phyloP scores from a whole-genome alignment of 2,797 vertebrate genomes.

The Parauchenoglanis ngamensis region DNA sequence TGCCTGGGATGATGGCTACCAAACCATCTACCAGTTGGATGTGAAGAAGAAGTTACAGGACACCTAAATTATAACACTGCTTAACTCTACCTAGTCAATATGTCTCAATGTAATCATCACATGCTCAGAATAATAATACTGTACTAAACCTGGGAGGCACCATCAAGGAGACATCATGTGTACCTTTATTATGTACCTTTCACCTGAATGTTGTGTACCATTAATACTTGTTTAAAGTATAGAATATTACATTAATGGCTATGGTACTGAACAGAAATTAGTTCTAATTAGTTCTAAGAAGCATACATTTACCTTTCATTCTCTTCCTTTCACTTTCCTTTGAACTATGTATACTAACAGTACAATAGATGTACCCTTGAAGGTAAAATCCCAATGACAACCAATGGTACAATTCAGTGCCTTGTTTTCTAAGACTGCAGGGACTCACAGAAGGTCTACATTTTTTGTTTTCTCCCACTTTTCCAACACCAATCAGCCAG shows the following conservation, averaged over 20 bases:
- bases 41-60: conserved; percentile 62
- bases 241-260: background rate
- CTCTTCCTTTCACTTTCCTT: background rate
- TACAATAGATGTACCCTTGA: background rate
- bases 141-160: background rate
- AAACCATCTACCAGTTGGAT: conserved; percentile 89
- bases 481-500: background rate
- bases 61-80: background rate
- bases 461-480: background rate
- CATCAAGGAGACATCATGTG: background rate
- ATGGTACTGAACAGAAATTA: background rate
- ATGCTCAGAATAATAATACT: background rate
- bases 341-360: background rate
- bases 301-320: background rate
- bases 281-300: background rate
- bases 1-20: conserved; percentile 92
- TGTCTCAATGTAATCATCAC: background rate
- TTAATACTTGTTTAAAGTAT: background rate
- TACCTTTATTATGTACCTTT: background rate
- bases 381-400: background rate
- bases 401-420: background rate
- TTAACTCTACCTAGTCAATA: background rate
- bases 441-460: background rate
- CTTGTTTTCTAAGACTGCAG: background rate
- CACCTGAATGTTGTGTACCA: background rate